These are phyloP conservation scores for Chrysotoxum bicinctum DNA, from an alignment of 2,888 invertebrate genomes.

Conservation along the genomic window DNA sequence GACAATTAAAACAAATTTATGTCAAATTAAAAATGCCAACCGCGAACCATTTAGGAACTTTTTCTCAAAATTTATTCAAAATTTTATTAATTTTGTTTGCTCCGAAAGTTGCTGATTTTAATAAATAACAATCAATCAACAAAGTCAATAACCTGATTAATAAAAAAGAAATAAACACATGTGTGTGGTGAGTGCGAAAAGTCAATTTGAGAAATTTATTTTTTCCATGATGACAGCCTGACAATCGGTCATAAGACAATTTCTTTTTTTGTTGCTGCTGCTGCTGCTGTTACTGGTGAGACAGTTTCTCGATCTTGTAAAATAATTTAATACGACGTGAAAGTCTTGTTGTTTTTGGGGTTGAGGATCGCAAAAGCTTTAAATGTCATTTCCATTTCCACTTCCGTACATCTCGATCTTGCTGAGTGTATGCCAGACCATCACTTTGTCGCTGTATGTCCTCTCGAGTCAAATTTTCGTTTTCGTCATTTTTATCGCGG, in stretches of 20 bases:
- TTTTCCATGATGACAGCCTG: constrained; percentile 26
- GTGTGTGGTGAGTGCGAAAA: not conserved
- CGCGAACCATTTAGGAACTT: not conserved
- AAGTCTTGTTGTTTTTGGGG: constrained; percentile 23
- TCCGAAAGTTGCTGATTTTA: constrained; percentile 10
- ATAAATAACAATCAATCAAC: constrained; percentile 58
- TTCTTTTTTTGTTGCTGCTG: too few relatives aligned
- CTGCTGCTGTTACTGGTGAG: too few relatives aligned
- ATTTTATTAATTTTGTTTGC: not conserved
- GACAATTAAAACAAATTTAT: not conserved
- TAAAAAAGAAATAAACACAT: not conserved
- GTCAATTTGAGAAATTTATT: constrained; percentile 32
- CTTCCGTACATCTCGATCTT: not conserved
- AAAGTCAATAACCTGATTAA: constrained; percentile 57
- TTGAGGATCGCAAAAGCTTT: constrained; percentile 47
- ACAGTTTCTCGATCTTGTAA: constrained; percentile 27
- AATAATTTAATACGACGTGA: constrained; percentile 34
- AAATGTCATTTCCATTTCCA: constrained; percentile 28
- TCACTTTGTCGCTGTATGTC: not conserved
- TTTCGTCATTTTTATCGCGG: constrained; percentile 19
- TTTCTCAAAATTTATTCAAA: constrained; percentile 20
- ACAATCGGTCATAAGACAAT: constrained; percentile 42
- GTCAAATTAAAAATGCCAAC: not conserved
- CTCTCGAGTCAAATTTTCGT: constrained; percentile 1
- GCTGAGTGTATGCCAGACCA: not conserved